Evolutionary conservation across 2,797 vertebrate species (phyloP).

Genomic region (Agapornis canus): DNA sequence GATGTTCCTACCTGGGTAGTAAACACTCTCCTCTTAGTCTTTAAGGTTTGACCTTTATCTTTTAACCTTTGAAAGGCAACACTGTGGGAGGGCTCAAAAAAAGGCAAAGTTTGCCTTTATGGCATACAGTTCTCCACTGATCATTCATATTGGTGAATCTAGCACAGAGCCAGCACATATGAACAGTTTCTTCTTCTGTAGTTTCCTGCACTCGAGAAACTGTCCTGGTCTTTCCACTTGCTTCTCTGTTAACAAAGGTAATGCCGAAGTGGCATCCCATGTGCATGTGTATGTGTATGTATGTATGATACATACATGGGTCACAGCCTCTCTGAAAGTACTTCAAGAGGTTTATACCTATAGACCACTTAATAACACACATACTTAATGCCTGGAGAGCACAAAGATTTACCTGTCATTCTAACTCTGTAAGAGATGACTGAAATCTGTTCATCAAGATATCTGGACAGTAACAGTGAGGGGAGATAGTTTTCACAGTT

Average conservation of each 20-base stretch:
- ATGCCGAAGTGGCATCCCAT: fast-evolving
- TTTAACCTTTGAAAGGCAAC: neutral
- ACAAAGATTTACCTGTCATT: neutral
- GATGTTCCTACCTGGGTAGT: neutral
- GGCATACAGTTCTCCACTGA: neutral
- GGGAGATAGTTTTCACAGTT: neutral
- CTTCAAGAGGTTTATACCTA: neutral
- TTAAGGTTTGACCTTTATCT: neutral
- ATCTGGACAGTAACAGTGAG: neutral
- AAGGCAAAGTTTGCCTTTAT: neutral
- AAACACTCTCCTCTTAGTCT: neutral
- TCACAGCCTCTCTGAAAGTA: neutral
- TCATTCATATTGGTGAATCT: neutral
- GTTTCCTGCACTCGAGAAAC: neutral
- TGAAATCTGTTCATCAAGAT: neutral
- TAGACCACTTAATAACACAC: neutral
- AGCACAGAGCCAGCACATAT: neutral
- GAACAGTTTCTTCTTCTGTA: neutral
- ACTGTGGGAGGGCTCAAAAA: neutral
- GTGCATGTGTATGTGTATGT: too few relatives aligned
- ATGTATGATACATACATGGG: neutral
- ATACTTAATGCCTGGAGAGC: neutral
- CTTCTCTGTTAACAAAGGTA: neutral
- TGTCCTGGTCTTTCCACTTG: neutral
- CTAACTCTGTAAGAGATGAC: neutral